Conservation (phyloP, 2,888 invertebrate species). For the Bugulina stolonifera region DNA sequence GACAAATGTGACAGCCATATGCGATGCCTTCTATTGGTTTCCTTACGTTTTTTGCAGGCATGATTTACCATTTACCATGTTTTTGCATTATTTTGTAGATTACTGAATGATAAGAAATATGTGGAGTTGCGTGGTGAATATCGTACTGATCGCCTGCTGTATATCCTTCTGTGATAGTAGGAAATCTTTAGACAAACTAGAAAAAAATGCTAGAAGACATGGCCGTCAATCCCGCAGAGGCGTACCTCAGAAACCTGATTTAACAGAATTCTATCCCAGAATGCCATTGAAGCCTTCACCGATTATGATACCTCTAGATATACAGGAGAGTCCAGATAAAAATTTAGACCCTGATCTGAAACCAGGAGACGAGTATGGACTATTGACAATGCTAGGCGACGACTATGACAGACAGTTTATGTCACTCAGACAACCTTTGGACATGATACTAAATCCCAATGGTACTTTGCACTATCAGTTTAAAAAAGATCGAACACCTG, state of each 20-base stretch:
- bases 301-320: conserved; percentile 35
- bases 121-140: background rate
- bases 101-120: no score
- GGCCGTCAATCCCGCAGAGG: background rate
- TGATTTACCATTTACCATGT: no score
- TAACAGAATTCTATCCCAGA: background rate
- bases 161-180: background rate
- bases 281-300: conserved; percentile 22
- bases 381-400: conserved; percentile 51
- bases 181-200: no score
- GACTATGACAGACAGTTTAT: conserved; percentile 56
- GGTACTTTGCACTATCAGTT: conserved; percentile 52
- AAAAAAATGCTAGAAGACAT: conserved; percentile 3
- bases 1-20: no score
- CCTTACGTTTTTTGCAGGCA: no score
- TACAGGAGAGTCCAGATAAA: conserved; percentile 52
- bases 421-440: conserved; percentile 51
- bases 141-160: background rate
- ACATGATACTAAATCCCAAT: conserved; percentile 48
- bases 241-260: background rate
- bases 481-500: conserved; percentile 45
- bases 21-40: no score
- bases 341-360: conserved; percentile 51
- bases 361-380: conserved; percentile 51
- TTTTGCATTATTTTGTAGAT: no score